Base-by-base conservation (phyloP, 92 coral and sea anemone species). In the Actinernus sp. region DNA sequence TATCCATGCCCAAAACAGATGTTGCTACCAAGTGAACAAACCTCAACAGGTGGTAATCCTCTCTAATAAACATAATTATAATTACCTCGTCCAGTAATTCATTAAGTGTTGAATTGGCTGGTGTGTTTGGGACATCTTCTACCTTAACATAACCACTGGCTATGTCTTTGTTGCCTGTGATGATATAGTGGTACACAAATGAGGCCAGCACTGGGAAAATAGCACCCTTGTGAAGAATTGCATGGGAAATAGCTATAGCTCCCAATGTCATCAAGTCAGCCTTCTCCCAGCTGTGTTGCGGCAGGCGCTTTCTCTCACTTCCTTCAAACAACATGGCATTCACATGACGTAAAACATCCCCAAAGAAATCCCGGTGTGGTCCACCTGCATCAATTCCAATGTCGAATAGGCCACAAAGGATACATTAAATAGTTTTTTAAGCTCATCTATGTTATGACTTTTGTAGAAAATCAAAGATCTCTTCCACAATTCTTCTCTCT, bases 351-450 rank as follows among this genome's bases (percentile, higher is more conserved):
- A 59, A 3, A 51, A 74, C 39, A 36, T 62, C 53, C 14, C 33
- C 62, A 63, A 74, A 74, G 31, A 49, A 74, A 31, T 74, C 82
- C 53, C 28, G 43, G 12, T 53, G 23, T 16, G 61, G 64, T 7
- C 72, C 82, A 0, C 82, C 82, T 17, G 82, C 73, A 63, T 74
- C 74, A 2, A 74, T 61, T 41, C 63, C 82, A 62, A 33, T 20
- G 60, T 74, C 73, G 43, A 12, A 61, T 46, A 49, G 24, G 14
- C 63, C 64, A 26, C 83, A 65, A 76, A 76, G 65, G 43, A 32
- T 20, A 76, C 83, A 64, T 46, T 64, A 26, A 63, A 17, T 11
- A 53, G 54, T 44, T 53, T 61, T 40, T 44, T 61, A 18, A 61
- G 48, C 32, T 61, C 69, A 26, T 16, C 54, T 37, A 30, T 1